These are phyloP conservation scores for Staurois parvus DNA, from an alignment of 2,797 vertebrate genomes.

Conservation along the genomic window DNA sequence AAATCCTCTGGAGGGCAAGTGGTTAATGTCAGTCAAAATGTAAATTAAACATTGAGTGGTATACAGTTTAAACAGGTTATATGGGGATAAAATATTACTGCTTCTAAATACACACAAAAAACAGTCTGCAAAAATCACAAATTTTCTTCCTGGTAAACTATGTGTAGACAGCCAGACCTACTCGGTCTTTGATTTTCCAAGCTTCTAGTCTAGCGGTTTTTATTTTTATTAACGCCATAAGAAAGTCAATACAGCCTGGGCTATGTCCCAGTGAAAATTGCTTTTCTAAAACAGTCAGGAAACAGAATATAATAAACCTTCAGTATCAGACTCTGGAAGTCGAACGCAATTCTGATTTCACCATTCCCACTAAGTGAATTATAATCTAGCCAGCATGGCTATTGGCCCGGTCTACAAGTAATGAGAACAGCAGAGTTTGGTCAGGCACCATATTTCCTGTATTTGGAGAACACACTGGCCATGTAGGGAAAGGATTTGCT, in stretches of 20 bases:
- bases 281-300: not conserved
- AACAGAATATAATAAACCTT: not conserved
- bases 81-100: not conserved
- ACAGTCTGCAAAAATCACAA: not conserved
- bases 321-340: not conserved
- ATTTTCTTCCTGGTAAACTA: not conserved
- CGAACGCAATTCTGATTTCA: not conserved
- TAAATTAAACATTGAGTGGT: too few species aligned
- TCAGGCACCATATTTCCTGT: not conserved
- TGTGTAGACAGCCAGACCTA: not conserved
- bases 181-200: not conserved
- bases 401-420: not conserved
- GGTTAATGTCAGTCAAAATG: too few species aligned
- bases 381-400: not conserved
- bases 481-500: not conserved
- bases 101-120: not conserved
- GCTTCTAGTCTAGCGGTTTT: not conserved
- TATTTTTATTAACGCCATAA: not conserved
- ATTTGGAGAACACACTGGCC: not conserved
- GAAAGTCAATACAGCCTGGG: not conserved
- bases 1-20: too few species aligned
- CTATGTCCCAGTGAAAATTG: too few species aligned
- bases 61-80: too few species aligned
- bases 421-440: not conserved
- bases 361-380: not conserved